Conservation (phyloP, 2,888 invertebrate genomes). For the Drosophila anomalata region DNA sequence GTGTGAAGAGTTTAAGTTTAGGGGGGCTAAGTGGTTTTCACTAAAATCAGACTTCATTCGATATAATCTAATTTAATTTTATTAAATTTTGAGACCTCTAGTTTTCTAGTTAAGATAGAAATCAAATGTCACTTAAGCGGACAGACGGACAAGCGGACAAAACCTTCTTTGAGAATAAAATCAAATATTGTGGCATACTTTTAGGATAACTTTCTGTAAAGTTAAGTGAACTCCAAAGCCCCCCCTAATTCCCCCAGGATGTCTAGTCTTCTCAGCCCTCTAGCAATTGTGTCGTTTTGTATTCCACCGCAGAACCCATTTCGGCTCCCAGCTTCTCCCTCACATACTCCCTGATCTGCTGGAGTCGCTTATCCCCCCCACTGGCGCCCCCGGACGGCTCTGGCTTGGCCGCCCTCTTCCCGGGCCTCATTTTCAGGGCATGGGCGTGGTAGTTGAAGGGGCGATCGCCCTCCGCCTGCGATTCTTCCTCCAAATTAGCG, state of each 20-base stretch:
- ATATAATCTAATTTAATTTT: not conserved
- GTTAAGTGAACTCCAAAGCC: not conserved
- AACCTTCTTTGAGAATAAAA: not conserved
- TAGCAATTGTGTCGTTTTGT: constrained; percentile 75
- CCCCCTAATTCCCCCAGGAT: not conserved
- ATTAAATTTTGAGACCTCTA: not conserved
- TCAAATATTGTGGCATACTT: not conserved
- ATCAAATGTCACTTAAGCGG: not conserved
- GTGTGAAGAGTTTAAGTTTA: not conserved
- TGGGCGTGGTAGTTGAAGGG: constrained; percentile 83
- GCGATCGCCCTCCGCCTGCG: constrained; percentile 44
- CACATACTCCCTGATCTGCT: constrained; percentile 71
- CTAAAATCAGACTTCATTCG: not conserved
- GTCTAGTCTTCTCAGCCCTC: constrained; percentile 51
- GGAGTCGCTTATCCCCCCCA: constrained; percentile 56
- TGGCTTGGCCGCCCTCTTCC: constrained; percentile 53
- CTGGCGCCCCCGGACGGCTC: constrained; percentile 13
- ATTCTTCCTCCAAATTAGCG: constrained; percentile 24
- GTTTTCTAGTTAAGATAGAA: not conserved
- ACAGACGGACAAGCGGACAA: not conserved
- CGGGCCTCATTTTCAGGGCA: constrained; percentile 50
- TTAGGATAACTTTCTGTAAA: not conserved
- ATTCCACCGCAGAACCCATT: constrained; percentile 72
- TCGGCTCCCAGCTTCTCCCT: constrained; percentile 79
- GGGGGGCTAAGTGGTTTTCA: not conserved